A percentile compares a stretch with the other conserved stretches of the same genome.
phyloP scores from a whole-genome alignment of 2,888 invertebrate genomes.

The Parnassius smintheus region DNA sequence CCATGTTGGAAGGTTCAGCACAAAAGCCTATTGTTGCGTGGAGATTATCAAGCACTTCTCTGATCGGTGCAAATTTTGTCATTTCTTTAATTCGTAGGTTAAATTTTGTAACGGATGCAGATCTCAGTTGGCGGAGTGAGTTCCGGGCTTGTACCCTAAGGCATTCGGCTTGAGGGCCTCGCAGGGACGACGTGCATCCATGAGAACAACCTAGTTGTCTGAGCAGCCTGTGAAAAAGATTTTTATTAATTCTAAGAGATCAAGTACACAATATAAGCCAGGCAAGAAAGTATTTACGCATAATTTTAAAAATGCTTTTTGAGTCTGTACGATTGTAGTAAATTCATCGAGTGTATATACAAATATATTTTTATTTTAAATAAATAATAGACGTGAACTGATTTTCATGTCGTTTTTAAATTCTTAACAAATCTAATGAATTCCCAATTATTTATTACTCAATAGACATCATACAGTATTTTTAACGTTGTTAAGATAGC shows the following conservation, averaged over 20 bases:
- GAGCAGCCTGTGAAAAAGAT: conserved; percentile 82
- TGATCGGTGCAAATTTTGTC: conserved; percentile 88
- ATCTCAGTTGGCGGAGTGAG: conserved; percentile 87
- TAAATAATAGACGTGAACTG: too few relatives aligned
- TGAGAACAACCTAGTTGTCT: conserved; percentile 95
- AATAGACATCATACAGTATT: too few relatives aligned
- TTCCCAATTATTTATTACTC: too few relatives aligned
- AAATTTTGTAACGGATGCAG: conserved; percentile 76
- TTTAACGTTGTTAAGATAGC: too few relatives aligned
- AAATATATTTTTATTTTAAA: too few relatives aligned
- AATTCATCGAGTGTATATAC: too few relatives aligned
- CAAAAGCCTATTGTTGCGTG: conserved; percentile 98
- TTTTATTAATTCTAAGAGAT: not conserved
- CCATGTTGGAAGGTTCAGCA: conserved; percentile 91
- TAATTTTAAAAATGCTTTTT: too few relatives aligned
- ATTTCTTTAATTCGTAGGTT: conserved; percentile 84
- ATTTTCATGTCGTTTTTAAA: too few relatives aligned
- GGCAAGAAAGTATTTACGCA: too few relatives aligned
- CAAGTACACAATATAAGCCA: too few relatives aligned
- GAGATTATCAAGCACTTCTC: conserved; percentile 94
- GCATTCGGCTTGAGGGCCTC: conserved; percentile 94
- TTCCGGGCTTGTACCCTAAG: conserved; percentile 90
- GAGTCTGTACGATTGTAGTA: too few relatives aligned
- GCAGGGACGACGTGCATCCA: conserved; percentile 92
- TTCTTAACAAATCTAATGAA: too few relatives aligned